phyloP scores from a whole-genome alignment of 2,888 invertebrate genomes.

The Coelopa pilipes region DNA sequence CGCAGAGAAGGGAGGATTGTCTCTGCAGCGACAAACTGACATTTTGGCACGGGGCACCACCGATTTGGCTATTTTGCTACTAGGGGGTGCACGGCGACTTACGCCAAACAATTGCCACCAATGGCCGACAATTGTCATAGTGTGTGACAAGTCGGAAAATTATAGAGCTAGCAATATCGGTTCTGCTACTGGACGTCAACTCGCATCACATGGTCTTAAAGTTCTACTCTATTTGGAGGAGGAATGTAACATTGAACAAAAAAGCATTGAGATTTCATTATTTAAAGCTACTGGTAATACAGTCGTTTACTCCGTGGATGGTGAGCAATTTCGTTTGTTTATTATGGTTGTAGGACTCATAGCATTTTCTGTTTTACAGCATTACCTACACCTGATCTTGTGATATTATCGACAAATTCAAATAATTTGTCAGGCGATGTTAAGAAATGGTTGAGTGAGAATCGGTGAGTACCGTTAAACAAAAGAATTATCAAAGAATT shows the following conservation, averaged over 20 bases:
- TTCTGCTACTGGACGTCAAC: conserved; percentile 80
- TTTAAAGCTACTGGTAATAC: conserved; percentile 75
- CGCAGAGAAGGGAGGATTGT: conserved; percentile 76
- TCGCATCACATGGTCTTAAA: conserved; percentile 83
- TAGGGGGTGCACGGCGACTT: conserved; percentile 86
- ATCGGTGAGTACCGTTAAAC: conserved; percentile 61
- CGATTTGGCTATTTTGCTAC: conserved; percentile 84
- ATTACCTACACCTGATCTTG: conserved; percentile 66
- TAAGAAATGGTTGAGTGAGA: conserved; percentile 77
- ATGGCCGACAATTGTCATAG: conserved; percentile 81
- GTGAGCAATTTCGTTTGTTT: conserved; percentile 45
- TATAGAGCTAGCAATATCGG: conserved; percentile 73
- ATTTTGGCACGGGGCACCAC: conserved; percentile 85
- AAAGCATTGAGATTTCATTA: conserved; percentile 73
- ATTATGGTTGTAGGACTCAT: no score
- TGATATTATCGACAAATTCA: conserved; percentile 64
- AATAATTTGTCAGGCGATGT: conserved; percentile 68
- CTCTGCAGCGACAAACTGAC: conserved; percentile 75
- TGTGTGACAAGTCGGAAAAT: conserved; percentile 77
- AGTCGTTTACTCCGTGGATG: conserved; percentile 69
- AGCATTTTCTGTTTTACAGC: conserved; percentile 51
- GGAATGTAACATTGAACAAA: conserved; percentile 67
- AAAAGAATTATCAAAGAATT: not conserved
- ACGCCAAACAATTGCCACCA: conserved; percentile 91
- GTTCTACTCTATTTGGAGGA: conserved; percentile 73